Base-by-base conservation (phyloP, 2,113 vertebrate genomes). In the Anhinga anhinga region DNA sequence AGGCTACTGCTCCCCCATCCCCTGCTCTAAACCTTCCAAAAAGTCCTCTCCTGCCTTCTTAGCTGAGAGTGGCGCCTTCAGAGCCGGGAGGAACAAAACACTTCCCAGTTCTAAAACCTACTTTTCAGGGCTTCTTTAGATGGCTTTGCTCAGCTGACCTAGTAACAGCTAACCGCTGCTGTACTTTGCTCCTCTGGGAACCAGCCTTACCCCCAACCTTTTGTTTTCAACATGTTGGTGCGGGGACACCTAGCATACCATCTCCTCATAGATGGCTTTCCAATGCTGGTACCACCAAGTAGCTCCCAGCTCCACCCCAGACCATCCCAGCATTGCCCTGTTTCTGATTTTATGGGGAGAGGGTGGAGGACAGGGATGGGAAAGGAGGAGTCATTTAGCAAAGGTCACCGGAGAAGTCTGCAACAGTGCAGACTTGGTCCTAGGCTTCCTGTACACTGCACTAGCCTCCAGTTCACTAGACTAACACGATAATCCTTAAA, bases 321-420 rank as follows among this genome's bases (percentile, higher is more conserved):
- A 38, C 9, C 47, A 71, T 25, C 5, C 9, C 3, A 4, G 32
- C 1, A 0, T 0, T 49, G 38, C 30, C 27, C 40, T n/a, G 10
- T 11, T 85, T 49, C 47, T 11, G 10, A 21, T 78, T 55, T 20
- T 44, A 47, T 1, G 1, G 0, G 30, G 34, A 72, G 32, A 69
- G 3, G 5, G 20, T 1, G 32, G 32, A 86, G 26, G 62, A 56
- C 7, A 72, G 10, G 11, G 26, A 81, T 73, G 30, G n/a, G 19
- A 61, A 84, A n/a, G 47, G 13, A 66, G 7, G 8, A 72, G 6
- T 52, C 8, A 30, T 59, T 66, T 15, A 49, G 45, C 53, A 81
- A 88, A 79, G 52, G 58, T 29, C 26, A 62, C 18, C 6, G 2
- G 36, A 47, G 40, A 80, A 52, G 49, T 8, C 11, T 2, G 1